Evolutionary conservation across 2,888 invertebrate species (phyloP).

Genomic region (Chaitophorus viminalis): DNA sequence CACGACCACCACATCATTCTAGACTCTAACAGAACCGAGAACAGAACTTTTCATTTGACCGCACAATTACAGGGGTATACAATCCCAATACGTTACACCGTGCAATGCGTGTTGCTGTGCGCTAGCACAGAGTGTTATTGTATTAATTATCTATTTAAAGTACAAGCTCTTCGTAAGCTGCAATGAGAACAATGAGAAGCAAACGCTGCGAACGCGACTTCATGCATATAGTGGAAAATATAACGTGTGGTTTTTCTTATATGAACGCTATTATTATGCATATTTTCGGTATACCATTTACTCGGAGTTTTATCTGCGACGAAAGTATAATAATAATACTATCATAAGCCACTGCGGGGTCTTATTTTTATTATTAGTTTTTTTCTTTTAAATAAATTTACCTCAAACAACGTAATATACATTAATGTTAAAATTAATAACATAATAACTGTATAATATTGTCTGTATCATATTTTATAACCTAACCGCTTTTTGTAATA

Average conservation of each 20-base stretch:
- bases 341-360: too few species aligned
- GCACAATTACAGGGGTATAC: conserved; percentile 36
- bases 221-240: too few species aligned
- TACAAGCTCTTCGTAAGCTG: neutral
- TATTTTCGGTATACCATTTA: neutral
- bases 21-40: neutral
- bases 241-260: neutral
- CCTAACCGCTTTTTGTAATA: too few species aligned
- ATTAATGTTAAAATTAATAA: too few species aligned
- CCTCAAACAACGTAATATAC: too few species aligned
- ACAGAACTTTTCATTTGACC: conserved; percentile 7
- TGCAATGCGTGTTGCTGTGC: neutral
- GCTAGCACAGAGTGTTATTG: neutral
- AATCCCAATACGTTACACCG: neutral
- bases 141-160: conserved; percentile 22
- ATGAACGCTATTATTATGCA: neutral
- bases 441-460: too few species aligned
- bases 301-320: neutral
- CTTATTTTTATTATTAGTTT: too few species aligned
- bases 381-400: too few species aligned
- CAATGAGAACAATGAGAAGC: neutral
- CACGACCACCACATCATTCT: neutral
- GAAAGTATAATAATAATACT: neutral
- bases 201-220: neutral
- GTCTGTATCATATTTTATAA: too few species aligned